Conservation (phyloP, 1,140 invertebrate species). For the Micrasema minimum region DNA sequence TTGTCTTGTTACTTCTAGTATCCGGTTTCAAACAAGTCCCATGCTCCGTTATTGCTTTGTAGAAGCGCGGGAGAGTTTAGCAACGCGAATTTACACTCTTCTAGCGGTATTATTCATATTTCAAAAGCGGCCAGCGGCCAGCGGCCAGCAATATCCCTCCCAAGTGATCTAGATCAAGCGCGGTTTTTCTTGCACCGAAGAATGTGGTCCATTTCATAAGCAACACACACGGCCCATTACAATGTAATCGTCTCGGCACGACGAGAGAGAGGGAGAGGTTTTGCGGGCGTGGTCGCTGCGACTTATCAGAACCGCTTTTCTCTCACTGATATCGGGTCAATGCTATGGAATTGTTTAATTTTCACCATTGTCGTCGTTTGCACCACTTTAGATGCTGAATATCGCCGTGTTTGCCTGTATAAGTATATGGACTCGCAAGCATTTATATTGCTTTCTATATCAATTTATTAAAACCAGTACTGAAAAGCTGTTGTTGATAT, state of each 20-base stretch:
- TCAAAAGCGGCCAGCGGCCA: slow-evolving; percentile 9
- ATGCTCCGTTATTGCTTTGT: slow-evolving; percentile 42
- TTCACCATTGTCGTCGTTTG: not conserved
- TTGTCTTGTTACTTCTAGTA: slow-evolving; percentile 28
- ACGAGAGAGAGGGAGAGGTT: too few relatives aligned
- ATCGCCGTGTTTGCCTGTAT: too few relatives aligned
- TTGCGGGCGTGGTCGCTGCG: slow-evolving; percentile 28
- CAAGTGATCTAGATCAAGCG: slow-evolving; percentile 31
- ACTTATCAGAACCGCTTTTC: slow-evolving; percentile 33
- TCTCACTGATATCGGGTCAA: slow-evolving; percentile 27
- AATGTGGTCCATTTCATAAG: slow-evolving; percentile 43
- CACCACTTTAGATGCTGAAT: not conserved
- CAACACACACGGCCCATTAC: slow-evolving; percentile 28
- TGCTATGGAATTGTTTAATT: not conserved
- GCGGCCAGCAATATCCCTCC: slow-evolving; percentile 13
- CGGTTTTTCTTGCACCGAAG: slow-evolving; percentile 37
- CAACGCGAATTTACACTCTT: slow-evolving; percentile 12
- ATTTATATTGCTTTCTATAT: slow-evolving; percentile 28
- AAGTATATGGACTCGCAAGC: not conserved
- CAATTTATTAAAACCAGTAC: slow-evolving; percentile 3
- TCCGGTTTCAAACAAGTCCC: slow-evolving; percentile 37
- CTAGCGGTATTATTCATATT: too few relatives aligned
- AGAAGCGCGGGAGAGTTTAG: slow-evolving; percentile 31
- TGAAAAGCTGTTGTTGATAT: slow-evolving; percentile 21
- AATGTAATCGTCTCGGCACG: slow-evolving; percentile 36